These are phyloP conservation scores for Taenioides sp. DNA, from an alignment of 2,797 vertebrate species.

Conservation along the genomic window DNA sequence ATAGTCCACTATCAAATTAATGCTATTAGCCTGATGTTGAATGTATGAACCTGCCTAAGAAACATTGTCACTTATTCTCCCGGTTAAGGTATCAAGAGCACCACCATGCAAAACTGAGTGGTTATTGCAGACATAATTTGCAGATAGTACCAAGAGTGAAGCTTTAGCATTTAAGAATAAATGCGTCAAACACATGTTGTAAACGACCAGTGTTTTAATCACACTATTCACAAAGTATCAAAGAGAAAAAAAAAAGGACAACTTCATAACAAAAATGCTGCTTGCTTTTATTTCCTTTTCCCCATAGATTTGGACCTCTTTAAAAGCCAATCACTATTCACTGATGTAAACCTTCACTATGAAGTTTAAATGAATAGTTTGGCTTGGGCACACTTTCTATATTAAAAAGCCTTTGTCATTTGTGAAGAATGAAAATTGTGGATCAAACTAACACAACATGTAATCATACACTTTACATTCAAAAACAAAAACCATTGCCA, in stretches of 20 bases:
- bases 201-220: conserved; percentile 76
- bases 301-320: conserved; percentile 18
- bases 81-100: neutral
- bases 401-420: conserved; percentile 26
- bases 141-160: no score
- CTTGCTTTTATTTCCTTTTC: conserved; percentile 32
- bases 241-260: conserved; percentile 65
- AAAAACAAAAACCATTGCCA: conserved; percentile 42
- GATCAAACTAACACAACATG: conserved; percentile 34
- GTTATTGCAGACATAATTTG: neutral
- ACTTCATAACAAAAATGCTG: conserved; percentile 38
- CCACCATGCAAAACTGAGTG: neutral
- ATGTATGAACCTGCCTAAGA: no score
- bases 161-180: no score
- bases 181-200: conserved; percentile 9
- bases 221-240: conserved; percentile 85
- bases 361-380: conserved; percentile 44
- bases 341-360: conserved; percentile 50
- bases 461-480: conserved; percentile 61
- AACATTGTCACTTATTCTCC: no score
- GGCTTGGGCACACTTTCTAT: conserved; percentile 26
- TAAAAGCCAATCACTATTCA: conserved; percentile 28
- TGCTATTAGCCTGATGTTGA: no score
- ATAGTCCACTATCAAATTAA: no score
- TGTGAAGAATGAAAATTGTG: conserved; percentile 42